Evolutionary conservation across 2,113 vertebrate species (phyloP).

Genomic region (Neotoma lepida): DNA sequence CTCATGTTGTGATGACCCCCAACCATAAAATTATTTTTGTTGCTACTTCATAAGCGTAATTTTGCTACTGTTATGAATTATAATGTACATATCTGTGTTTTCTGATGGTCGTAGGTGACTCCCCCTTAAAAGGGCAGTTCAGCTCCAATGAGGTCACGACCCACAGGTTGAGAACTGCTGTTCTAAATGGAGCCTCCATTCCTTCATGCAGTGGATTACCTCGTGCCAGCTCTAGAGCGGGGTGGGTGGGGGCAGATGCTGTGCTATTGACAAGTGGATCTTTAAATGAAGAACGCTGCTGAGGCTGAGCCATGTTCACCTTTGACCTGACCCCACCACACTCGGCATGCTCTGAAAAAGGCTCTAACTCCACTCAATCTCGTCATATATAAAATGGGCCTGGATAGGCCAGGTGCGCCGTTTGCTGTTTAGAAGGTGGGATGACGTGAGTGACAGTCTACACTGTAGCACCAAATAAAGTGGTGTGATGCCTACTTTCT

Average conservation of each 20-base stretch:
- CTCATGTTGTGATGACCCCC: not conserved
- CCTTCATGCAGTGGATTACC: not conserved
- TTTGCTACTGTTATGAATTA: not conserved
- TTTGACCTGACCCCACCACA: not conserved
- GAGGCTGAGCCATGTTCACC: not conserved
- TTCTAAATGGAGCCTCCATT: too few species aligned
- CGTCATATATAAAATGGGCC: not conserved
- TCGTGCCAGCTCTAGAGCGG: not conserved
- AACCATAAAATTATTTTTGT: not conserved
- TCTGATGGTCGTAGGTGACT: not conserved
- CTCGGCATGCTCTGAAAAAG: fast-evolving
- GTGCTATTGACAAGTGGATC: not conserved
- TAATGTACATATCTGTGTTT: not conserved
- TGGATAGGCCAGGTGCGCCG: fast-evolving
- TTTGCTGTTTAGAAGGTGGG: not conserved
- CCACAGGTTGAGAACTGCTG: not conserved
- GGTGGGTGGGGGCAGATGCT: not conserved
- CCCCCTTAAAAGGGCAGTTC: not conserved
- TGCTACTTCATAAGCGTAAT: not conserved
- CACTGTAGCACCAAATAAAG: not conserved
- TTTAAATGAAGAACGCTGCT: not conserved
- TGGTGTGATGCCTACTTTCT: fast-evolving
- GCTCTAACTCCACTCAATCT: fast-evolving
- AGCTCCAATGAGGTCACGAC: too few species aligned
- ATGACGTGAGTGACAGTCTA: fast-evolving